These are phyloP conservation scores for Oxyteleia sp. DNA, from an alignment of 2,888 invertebrate genomes.

Conservation along the genomic window DNA sequence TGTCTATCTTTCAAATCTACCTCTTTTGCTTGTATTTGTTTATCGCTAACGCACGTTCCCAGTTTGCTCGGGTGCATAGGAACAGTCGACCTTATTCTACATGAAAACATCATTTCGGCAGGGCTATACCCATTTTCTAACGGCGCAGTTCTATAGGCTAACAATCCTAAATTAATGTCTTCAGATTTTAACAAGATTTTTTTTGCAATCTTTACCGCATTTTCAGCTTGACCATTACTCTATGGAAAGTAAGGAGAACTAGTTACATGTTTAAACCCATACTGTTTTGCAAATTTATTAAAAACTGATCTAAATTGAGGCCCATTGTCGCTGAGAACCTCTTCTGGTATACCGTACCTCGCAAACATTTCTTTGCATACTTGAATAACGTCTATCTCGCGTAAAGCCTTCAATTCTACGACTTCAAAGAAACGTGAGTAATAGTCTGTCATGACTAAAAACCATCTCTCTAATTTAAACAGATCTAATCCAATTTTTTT, in stretches of 20 bases:
- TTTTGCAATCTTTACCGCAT: conserved; percentile 74
- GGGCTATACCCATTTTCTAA: conserved; percentile 64
- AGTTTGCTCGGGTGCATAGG: conserved; percentile 6
- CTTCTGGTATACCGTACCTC: conserved; percentile 40
- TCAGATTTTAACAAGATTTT: conserved; percentile 50
- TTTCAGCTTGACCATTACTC: conserved; percentile 71
- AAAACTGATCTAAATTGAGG: conserved; percentile 67
- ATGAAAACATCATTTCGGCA: conserved; percentile 52
- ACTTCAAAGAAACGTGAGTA: conserved; percentile 73
- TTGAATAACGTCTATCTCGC: conserved; percentile 40
- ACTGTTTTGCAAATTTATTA: conserved; percentile 48
- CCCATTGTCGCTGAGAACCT: conserved; percentile 12
- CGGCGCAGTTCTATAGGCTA: conserved; percentile 56
- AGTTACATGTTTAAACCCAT: conserved; percentile 20
- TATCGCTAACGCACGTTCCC: conserved; percentile 22
- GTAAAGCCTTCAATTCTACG: conserved; percentile 35
- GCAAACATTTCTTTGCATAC: conserved; percentile 37
- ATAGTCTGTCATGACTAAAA: conserved; percentile 69
- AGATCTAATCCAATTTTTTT: conserved; percentile 71
- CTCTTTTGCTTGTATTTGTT: conserved; percentile 44
- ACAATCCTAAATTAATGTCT: conserved; percentile 44
- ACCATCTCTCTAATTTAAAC: conserved; percentile 64
- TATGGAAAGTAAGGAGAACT: conserved; percentile 53
- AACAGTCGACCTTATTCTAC: conserved; percentile 61
- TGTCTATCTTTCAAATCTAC: conserved; percentile 42